A percentile compares a stretch with the other conserved stretches of the same genome.
phyloP scores from a whole-genome alignment of 1,140 invertebrate species.

The Tetragonula clypearis region DNA sequence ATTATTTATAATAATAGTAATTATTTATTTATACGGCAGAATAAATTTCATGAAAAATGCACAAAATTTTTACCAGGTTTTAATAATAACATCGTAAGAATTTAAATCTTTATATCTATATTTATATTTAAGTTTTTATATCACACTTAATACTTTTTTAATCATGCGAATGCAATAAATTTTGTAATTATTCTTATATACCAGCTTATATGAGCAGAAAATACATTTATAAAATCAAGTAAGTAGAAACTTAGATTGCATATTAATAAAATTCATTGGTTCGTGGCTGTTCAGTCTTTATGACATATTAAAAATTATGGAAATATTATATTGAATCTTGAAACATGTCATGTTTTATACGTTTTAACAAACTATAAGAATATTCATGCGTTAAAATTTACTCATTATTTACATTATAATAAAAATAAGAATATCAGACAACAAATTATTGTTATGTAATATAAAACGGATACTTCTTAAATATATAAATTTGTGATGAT shows the following conservation, averaged over 20 bases:
- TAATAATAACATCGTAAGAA: neutral
- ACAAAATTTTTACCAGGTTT: neutral
- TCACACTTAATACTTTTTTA: slow-evolving; percentile 14
- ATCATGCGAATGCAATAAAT: neutral
- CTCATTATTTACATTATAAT: slow-evolving; percentile 41
- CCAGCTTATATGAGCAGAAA: slow-evolving; percentile 39
- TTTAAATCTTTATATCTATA: neutral
- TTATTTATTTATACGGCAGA: neutral
- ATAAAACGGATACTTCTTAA: slow-evolving; percentile 35
- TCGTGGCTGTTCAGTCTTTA: slow-evolving; percentile 75
- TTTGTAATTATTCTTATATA: slow-evolving; percentile 5
- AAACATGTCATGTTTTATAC: slow-evolving; percentile 53
- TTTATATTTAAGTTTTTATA: neutral
- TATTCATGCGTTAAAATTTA: slow-evolving; percentile 11
- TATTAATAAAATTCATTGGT: slow-evolving; percentile 63
- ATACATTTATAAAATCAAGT: slow-evolving; percentile 50
- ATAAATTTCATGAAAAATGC: slow-evolving; percentile 3
- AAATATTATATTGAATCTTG: slow-evolving; percentile 43
- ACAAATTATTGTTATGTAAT: slow-evolving; percentile 19
- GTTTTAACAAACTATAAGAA: neutral
- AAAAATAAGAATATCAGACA: slow-evolving; percentile 17
- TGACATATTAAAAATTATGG: slow-evolving; percentile 65
- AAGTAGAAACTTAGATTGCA: slow-evolving; percentile 55
- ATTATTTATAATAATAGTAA: too few relatives aligned
- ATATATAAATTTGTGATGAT: slow-evolving; percentile 40